phyloP scores from a whole-genome alignment of 2,113 vertebrate genomes.

The Caretta caretta region DNA sequence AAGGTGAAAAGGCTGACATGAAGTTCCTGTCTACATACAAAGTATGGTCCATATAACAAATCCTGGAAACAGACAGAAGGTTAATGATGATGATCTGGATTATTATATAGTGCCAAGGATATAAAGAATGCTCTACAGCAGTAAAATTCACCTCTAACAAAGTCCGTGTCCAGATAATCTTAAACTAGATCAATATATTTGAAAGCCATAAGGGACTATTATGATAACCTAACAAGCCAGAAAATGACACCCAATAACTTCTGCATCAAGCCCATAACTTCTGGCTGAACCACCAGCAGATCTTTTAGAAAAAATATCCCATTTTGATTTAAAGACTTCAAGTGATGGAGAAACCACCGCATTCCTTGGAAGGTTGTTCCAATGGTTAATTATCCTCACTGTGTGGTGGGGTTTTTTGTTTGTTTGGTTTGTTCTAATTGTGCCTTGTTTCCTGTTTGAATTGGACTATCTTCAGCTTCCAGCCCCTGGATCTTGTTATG shows the following conservation, averaged over 20 bases:
- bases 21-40: not conserved
- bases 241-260: not conserved
- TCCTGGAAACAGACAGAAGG: not conserved
- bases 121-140: not conserved
- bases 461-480: not conserved
- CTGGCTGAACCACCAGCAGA: not conserved
- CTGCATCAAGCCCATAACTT: rapidly evolving
- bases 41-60: not conserved
- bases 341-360: not conserved
- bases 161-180: not conserved
- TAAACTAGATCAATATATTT: not conserved
- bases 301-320: rapidly evolving
- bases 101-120: not conserved
- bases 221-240: not conserved
- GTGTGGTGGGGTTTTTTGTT: not conserved
- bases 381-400: not conserved
- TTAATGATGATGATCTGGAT: not conserved
- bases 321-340: not conserved
- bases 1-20: not conserved
- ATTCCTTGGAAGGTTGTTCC: not conserved
- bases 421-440: not conserved
- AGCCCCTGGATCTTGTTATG: not conserved
- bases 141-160: no score
- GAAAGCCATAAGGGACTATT: rapidly evolving
- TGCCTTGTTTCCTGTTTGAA: not conserved